Conservation (phyloP, 2,888 invertebrate species). For the Nezara viridula region DNA sequence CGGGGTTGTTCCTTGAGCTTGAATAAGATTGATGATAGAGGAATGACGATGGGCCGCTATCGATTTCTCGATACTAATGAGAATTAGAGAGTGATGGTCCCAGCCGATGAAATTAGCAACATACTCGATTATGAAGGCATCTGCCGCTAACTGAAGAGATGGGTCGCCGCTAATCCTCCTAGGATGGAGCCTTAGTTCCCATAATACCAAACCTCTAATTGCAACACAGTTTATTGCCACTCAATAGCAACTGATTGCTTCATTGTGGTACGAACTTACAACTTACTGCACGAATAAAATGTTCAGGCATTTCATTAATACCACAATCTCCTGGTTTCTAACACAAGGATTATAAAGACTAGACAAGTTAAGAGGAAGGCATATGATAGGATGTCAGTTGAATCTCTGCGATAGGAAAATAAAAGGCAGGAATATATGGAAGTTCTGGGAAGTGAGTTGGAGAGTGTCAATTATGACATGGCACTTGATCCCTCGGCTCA, state of each 20-base stretch:
- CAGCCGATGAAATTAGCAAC: neutral
- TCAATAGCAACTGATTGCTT: neutral
- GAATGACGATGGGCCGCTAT: neutral
- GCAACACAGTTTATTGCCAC: neutral
- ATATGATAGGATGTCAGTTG: too few relatives aligned
- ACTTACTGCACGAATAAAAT: too few relatives aligned
- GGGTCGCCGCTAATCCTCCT: neutral
- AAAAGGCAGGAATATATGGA: too few relatives aligned
- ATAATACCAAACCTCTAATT: neutral
- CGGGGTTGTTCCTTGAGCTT: neutral
- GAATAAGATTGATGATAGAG: conserved; percentile 15
- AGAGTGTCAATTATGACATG: too few relatives aligned
- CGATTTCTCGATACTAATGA: neutral
- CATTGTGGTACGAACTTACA: neutral
- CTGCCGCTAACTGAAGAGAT: neutral
- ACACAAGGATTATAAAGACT: too few relatives aligned
- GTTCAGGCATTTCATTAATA: too few relatives aligned
- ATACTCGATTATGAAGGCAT: neutral
- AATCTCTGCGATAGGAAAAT: too few relatives aligned
- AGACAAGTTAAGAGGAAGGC: too few relatives aligned
- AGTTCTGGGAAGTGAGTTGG: too few relatives aligned
- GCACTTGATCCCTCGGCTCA: too few relatives aligned
- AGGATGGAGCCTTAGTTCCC: neutral
- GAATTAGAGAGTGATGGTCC: neutral
- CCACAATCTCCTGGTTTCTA: too few relatives aligned